Evolutionary conservation across 2,797 vertebrate genomes (phyloP).

Genomic region (Hybognathus amarus): DNA sequence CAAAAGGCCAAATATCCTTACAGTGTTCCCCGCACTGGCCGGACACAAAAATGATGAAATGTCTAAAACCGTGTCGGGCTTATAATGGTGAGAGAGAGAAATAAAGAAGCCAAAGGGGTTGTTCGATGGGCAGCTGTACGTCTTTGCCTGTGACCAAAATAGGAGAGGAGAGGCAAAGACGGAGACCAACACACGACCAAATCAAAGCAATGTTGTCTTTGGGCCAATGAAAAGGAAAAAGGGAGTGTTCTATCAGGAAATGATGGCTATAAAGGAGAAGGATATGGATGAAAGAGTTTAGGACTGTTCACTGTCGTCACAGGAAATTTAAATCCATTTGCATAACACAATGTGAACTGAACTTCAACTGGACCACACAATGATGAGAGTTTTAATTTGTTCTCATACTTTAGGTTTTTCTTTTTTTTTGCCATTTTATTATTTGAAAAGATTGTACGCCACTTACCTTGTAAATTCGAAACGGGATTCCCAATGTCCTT

Average conservation of each 20-base stretch:
- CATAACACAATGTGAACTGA: constrained; percentile 83
- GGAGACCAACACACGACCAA: constrained; percentile 71
- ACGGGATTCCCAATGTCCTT: constrained; percentile 55
- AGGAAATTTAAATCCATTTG: constrained; percentile 67
- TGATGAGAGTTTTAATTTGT: constrained; percentile 68
- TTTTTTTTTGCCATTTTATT: constrained; percentile 64
- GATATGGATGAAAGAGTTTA: constrained; percentile 64
- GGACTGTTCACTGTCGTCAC: constrained; percentile 47
- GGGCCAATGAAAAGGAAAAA: constrained; percentile 66
- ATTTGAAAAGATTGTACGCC: constrained; percentile 81
- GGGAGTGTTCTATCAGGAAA: constrained; percentile 73
- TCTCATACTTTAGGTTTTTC: constrained; percentile 63
- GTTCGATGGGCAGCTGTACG: constrained; percentile 77
- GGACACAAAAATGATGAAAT: constrained; percentile 74
- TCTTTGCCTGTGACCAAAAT: constrained; percentile 80
- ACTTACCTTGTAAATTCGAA: constrained; percentile 72
- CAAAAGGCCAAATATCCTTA: constrained; percentile 94
- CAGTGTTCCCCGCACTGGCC: constrained; percentile 77
- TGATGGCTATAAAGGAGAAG: constrained; percentile 65
- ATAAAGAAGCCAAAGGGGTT: constrained; percentile 86
- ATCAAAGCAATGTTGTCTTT: constrained; percentile 75
- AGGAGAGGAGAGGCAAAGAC: constrained; percentile 71
- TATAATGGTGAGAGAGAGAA: constrained; percentile 61
- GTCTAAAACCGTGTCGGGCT: constrained; percentile 71
- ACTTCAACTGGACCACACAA: constrained; percentile 79